Evolutionary conservation across 2,113 vertebrate species (phyloP), one percentile per base, ranked within the genome.

Genomic region (Gymnocephalus cernua): DNA sequence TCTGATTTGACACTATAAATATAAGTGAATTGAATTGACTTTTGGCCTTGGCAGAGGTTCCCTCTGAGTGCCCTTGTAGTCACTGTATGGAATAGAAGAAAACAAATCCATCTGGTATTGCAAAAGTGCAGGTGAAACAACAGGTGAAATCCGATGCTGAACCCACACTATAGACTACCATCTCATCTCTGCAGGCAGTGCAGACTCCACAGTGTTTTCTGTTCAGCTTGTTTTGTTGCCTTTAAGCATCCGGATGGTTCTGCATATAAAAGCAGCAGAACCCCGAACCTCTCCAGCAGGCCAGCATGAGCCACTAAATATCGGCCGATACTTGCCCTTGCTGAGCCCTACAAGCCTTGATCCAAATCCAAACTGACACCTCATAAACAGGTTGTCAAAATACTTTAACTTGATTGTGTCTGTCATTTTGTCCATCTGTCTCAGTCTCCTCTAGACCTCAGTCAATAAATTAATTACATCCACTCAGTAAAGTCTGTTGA

Each of bases 381-480:
- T 91, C 89, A 91, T 94, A 90, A 92, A 90, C 89, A 92, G 88
- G 68, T 89, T 90, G 92, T 94, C 93, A 93, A 84, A 93, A 90
- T 79, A 79, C 78, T 82, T 92, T 89, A 92, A 88, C 87, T 92
- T 91, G 84, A 91, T 93, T 92, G 70, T 79, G 80, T 90, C 85
- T 90, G 90, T 93, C 92, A 87, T 85, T 87, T 88, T 88, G 87
- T 90, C 77, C 87, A 86, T 89, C 89, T 86, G 86, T 68, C 86
- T 86, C 70, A 13, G 18, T 59, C 84, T 89, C 67, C 77, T 74
- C 76, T 21, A 63, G 71, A 80, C 71, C 65, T 38, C 72, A 64
- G 70, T 93, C 90, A 73, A 93, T 94, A 89, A 84, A 91, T 92
- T 77, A 90, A 94, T 93, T 82, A 92, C 77, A 74, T 76, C 45